Conservation (phyloP, 2,113 vertebrate species). For the Crotophaga sulcirostris region DNA sequence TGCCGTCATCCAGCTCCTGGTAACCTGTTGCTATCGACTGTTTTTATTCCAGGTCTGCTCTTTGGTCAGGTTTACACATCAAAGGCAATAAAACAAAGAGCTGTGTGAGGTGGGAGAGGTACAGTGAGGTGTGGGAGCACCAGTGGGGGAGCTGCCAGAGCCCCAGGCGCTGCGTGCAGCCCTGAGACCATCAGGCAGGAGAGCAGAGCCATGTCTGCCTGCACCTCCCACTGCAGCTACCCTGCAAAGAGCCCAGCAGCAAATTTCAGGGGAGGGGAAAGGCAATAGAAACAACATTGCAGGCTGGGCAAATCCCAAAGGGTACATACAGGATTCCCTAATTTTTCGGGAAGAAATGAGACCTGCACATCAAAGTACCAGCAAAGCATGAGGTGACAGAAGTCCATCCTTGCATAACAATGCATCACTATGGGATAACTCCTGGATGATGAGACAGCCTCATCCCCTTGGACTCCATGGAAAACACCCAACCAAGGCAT, state of each 20-base stretch:
- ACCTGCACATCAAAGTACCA: fast-evolving
- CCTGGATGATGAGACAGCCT: neutral
- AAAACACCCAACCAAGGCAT: neutral
- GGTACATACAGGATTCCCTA: neutral
- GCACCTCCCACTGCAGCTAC: neutral
- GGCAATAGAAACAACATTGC: neutral
- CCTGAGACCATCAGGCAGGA: neutral
- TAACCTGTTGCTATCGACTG: neutral
- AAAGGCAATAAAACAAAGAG: neutral
- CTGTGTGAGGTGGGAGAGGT: neutral
- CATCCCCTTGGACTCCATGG: neutral
- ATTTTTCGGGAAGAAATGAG: neutral
- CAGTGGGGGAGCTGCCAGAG: neutral
- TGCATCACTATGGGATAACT: fast-evolving
- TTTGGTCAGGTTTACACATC: neutral
- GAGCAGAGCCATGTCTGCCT: neutral
- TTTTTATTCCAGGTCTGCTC: neutral
- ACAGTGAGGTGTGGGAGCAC: neutral
- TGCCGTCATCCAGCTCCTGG: neutral
- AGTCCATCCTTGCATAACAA: too few relatives aligned
- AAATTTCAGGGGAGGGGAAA: too few relatives aligned
- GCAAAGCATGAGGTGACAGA: neutral
- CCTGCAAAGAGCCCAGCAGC: neutral
- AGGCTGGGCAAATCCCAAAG: neutral
- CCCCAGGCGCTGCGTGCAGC: neutral